phyloP scores from a whole-genome alignment of 2,888 invertebrate genomes.

The Esperia sulphurella region DNA sequence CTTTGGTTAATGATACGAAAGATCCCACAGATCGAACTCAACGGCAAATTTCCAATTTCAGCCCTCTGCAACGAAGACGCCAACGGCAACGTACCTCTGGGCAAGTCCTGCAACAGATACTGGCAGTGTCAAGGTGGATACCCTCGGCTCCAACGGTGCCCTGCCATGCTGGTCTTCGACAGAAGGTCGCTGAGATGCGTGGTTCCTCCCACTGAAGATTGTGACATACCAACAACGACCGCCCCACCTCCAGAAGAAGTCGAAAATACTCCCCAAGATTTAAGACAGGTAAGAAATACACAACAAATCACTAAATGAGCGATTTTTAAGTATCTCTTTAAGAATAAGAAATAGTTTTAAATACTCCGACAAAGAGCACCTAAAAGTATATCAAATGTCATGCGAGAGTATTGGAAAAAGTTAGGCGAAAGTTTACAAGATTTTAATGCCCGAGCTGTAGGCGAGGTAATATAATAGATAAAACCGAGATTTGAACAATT shows the following conservation, averaged over 20 bases:
- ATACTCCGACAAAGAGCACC: no score
- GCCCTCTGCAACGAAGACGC: constrained; percentile 94
- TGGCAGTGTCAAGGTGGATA: constrained; percentile 97
- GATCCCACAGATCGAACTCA: no score
- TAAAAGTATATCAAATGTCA: no score
- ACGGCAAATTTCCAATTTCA: constrained; percentile 50
- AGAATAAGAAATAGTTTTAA: no score
- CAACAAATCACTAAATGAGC: no score
- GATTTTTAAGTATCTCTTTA: no score
- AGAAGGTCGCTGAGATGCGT: constrained; percentile 89
- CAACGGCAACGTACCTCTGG: constrained; percentile 93
- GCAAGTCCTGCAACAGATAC: constrained; percentile 95
- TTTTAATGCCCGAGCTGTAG: no score
- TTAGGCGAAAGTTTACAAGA: no score
- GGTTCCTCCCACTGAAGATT: constrained; percentile 93
- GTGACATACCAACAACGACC: constrained; percentile 89
- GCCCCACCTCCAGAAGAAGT: constrained; percentile 81
- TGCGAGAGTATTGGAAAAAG: no score
- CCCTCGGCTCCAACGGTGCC: constrained; percentile 93
- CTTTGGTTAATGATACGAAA: no score
- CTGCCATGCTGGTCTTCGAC: constrained; percentile 94
- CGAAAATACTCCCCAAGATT: constrained; percentile 30
- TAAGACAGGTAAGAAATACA: constrained; percentile 43
- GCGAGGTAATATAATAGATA: no score
- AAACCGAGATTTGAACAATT: no score